Evolutionary conservation across 2,888 invertebrate species (phyloP).

Genomic region (Eupelmus urozonus): DNA sequence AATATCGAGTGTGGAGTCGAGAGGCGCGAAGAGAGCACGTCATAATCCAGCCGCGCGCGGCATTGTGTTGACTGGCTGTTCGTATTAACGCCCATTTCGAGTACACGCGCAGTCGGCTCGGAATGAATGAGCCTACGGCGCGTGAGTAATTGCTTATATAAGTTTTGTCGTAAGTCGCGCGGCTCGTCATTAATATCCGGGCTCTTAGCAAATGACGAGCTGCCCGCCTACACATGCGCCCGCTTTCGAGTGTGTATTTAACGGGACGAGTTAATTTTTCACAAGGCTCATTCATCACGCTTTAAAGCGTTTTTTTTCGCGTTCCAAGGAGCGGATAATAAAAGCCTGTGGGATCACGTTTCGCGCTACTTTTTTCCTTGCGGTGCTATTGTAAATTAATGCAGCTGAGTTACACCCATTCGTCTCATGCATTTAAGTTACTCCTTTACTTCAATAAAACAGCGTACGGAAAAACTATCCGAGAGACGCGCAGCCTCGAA

Average conservation of each 20-base stretch:
- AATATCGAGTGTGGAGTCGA: neutral
- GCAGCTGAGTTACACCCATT: neutral
- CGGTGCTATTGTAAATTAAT: neutral
- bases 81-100: constrained; percentile 17
- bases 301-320: neutral
- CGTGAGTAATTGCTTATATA: constrained; percentile 41
- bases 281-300: neutral
- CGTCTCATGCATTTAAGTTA: constrained; percentile 3
- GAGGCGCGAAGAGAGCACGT: neutral
- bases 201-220: constrained; percentile 39
- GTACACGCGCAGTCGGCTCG: neutral
- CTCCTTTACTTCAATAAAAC: neutral
- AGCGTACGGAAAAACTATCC: neutral
- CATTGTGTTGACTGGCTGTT: neutral
- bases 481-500: neutral
- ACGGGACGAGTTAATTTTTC: no score
- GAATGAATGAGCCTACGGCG: constrained; percentile 32
- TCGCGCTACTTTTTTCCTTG: neutral
- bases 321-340: no score
- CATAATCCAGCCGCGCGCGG: constrained; percentile 7
- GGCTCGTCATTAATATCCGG: constrained; percentile 7
- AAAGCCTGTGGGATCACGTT: no score
- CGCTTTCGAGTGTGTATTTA: no score
- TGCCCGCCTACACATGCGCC: no score
- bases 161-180: constrained; percentile 21